Percentiles rank a stretch among this genome's conserved stretches.
Evolutionary conservation across 2,797 vertebrate genomes (phyloP).

Genomic region (Anas capensis): DNA sequence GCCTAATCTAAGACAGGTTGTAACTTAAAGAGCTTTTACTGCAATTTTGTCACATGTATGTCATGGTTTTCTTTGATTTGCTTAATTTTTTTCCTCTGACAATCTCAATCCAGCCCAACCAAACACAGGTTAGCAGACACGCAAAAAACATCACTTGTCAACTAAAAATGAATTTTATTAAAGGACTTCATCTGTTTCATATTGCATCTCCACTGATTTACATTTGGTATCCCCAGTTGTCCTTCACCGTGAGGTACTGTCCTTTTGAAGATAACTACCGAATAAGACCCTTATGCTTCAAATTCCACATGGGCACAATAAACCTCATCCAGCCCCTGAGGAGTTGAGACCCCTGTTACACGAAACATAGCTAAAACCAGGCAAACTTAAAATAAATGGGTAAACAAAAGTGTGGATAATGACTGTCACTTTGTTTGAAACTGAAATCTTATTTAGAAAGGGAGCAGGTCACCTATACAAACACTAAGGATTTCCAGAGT

Average conservation of each 20-base stretch:
- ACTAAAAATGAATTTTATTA: neutral
- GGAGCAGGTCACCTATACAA: neutral
- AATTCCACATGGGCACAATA: neutral
- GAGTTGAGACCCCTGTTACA: neutral
- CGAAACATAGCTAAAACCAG: neutral
- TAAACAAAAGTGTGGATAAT: neutral
- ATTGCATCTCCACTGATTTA: neutral
- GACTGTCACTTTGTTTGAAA: neutral
- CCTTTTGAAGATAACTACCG: neutral
- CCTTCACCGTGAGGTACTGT: neutral
- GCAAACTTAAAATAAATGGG: neutral
- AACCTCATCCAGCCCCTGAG: neutral
- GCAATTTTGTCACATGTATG: neutral
- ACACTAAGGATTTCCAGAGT: neutral
- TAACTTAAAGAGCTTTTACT: neutral
- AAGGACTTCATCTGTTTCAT: neutral
- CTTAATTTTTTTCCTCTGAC: neutral
- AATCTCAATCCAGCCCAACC: neutral
- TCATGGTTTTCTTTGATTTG: neutral
- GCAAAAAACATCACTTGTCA: neutral
- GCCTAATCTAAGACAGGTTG: neutral
- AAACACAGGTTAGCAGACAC: neutral
- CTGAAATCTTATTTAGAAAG: neutral
- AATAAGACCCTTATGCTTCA: neutral
- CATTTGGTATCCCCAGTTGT: neutral